Conservation (phyloP, 2,797 vertebrate genomes). For the Neostethus bicornis region DNA sequence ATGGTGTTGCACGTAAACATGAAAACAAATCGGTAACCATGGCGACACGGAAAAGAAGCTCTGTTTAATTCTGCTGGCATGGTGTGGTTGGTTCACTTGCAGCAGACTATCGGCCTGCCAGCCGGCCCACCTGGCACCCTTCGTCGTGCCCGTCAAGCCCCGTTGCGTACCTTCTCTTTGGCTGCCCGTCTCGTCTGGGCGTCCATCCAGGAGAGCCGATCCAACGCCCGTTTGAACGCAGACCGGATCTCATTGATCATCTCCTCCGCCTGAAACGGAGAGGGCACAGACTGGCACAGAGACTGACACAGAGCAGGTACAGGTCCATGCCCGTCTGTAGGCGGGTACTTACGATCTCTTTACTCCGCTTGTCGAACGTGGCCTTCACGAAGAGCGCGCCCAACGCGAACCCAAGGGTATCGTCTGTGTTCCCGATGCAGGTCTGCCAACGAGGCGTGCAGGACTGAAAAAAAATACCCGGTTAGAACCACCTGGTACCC, state of each 20-base stretch:
- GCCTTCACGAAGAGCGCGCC: conserved; percentile 96
- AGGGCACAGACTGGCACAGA: not conserved
- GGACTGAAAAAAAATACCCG: conserved; percentile 77
- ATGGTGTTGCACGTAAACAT: no score
- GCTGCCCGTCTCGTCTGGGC: conserved; percentile 88
- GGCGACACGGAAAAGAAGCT: no score
- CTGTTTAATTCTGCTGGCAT: no score
- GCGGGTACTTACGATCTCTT: conserved; percentile 93
- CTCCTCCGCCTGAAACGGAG: conserved; percentile 85
- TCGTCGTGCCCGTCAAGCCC: no score
- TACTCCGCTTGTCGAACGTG: conserved; percentile 95
- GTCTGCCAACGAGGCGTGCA: conserved; percentile 97
- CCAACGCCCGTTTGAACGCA: conserved; percentile 89
- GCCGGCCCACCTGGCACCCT: not conserved
- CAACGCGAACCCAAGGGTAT: conserved; percentile 93
- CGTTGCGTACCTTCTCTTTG: conserved; percentile 91
- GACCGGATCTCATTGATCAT: conserved; percentile 94
- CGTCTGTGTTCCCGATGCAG: conserved; percentile 94
- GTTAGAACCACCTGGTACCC: not conserved
- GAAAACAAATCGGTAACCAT: no score
- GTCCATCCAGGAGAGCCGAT: conserved; percentile 92
- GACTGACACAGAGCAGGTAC: not conserved
- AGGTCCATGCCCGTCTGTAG: not conserved
- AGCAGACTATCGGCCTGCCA: not conserved
- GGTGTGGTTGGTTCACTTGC: no score